These are phyloP conservation scores for Xylocopa sonorina DNA, from an alignment of 1,140 invertebrate genomes.

Conservation along the genomic window DNA sequence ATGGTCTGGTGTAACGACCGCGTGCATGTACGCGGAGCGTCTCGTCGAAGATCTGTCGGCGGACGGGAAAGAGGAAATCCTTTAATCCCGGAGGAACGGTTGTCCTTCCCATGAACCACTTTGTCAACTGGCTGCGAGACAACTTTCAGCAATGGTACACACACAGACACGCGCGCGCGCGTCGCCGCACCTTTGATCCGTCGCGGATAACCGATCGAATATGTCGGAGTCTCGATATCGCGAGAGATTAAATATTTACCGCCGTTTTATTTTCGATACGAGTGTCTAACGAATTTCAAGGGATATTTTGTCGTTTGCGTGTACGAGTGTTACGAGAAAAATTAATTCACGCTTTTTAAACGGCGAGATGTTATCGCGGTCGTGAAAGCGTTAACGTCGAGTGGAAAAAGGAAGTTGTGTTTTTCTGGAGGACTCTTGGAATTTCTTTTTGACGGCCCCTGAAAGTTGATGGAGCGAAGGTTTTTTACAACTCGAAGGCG, in stretches of 20 bases:
- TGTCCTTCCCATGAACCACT: conserved; percentile 50
- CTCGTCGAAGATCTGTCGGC: conserved; percentile 2
- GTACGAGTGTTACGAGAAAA: background rate
- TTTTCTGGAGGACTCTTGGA: background rate
- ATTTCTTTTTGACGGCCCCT: background rate
- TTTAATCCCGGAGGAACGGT: conserved; percentile 56
- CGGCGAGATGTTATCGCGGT: too few species aligned
- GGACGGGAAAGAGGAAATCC: conserved; percentile 42
- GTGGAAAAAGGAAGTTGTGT: background rate
- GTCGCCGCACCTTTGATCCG: conserved; percentile 19
- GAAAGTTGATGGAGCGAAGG: conserved; percentile 2
- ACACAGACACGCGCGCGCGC: too few species aligned
- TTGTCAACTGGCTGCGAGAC: conserved; percentile 50
- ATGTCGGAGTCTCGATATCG: conserved; percentile 13
- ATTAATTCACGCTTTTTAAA: too few species aligned
- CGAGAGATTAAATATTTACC: conserved; percentile 26
- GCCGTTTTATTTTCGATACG: too few species aligned
- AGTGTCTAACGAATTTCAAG: too few species aligned
- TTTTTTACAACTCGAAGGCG: background rate
- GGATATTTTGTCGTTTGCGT: background rate
- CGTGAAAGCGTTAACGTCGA: background rate
- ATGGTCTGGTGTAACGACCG: background rate
- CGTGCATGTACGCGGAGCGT: background rate
- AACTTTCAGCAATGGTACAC: conserved; percentile 42
- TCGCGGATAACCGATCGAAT: conserved; percentile 24